Evolutionary conservation across 2,797 vertebrate genomes (phyloP).

Genomic region (Coregonus ussuriensis): DNA sequence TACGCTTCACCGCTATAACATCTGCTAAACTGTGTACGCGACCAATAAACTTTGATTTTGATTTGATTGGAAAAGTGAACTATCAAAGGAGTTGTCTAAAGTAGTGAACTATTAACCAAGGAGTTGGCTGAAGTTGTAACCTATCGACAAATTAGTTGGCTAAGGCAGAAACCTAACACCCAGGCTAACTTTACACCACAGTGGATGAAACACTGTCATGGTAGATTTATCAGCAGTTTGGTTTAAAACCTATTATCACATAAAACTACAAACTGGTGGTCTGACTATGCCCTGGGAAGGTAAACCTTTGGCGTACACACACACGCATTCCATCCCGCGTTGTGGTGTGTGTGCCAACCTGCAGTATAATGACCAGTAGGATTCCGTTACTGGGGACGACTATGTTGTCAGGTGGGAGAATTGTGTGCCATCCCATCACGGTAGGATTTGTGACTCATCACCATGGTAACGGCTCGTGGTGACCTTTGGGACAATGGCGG

Average conservation of each 20-base stretch:
- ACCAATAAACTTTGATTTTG: too few species aligned
- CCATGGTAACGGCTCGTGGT: constrained; percentile 52
- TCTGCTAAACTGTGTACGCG: too few species aligned
- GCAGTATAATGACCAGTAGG: constrained; percentile 53
- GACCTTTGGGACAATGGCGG: constrained; percentile 57
- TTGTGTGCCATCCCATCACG: constrained; percentile 37
- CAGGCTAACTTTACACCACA: not conserved
- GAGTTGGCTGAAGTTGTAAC: too few species aligned
- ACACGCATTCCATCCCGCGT: constrained; percentile 9
- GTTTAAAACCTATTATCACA: constrained; percentile 24
- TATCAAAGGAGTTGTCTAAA: too few species aligned
- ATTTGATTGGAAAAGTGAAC: too few species aligned
- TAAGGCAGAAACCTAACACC: not conserved
- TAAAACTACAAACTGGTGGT: constrained; percentile 27
- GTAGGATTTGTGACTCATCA: constrained; percentile 36
- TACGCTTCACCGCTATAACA: too few species aligned
- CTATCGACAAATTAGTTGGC: too few species aligned
- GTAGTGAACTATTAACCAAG: too few species aligned
- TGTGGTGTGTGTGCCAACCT: not conserved
- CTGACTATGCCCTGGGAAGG: constrained; percentile 41
- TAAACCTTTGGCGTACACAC: constrained; percentile 29
- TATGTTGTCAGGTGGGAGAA: constrained; percentile 40
- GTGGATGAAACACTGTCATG: constrained; percentile 41
- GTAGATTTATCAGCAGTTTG: constrained; percentile 43
- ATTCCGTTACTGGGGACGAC: constrained; percentile 57